Evolutionary conservation across 2,113 vertebrate genomes (phyloP).

Genomic region (Chionodraco myersi): DNA sequence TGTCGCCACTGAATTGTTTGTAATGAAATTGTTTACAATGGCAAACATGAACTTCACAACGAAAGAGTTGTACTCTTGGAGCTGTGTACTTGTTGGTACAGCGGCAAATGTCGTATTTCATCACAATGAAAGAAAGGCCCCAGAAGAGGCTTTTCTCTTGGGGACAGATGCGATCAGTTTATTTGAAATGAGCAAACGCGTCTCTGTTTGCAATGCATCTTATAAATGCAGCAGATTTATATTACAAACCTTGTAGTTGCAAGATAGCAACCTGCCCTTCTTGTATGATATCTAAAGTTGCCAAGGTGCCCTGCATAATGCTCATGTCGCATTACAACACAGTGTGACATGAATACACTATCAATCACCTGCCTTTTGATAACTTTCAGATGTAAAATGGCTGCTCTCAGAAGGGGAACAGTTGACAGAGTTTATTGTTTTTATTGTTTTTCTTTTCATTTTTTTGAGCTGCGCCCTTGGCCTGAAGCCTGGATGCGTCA

Average conservation of each 20-base stretch:
- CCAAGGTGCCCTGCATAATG: slow-evolving; percentile 37
- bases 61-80: neutral
- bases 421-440: no score
- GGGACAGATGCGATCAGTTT: slow-evolving; percentile 10
- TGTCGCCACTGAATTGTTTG: slow-evolving; percentile 33
- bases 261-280: slow-evolving; percentile 22
- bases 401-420: no score
- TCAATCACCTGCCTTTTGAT: slow-evolving; percentile 17
- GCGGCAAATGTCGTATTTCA: neutral
- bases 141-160: slow-evolving; percentile 13
- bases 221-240: slow-evolving; percentile 32
- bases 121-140: slow-evolving; percentile 9
- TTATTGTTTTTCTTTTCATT: no score
- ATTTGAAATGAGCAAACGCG: slow-evolving; percentile 15
- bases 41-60: slow-evolving; percentile 1
- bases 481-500: no score
- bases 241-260: slow-evolving; percentile 27
- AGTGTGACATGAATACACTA: slow-evolving; percentile 34
- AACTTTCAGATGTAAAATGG: slow-evolving; percentile 15
- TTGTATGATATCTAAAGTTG: slow-evolving; percentile 39
- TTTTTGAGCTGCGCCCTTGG: no score
- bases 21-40: slow-evolving; percentile 34
- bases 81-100: neutral
- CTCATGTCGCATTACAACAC: slow-evolving; percentile 28
- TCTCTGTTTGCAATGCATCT: slow-evolving; percentile 9